Base-by-base conservation (phyloP, 2,113 vertebrate genomes). In the Paradisaea rubra region DNA sequence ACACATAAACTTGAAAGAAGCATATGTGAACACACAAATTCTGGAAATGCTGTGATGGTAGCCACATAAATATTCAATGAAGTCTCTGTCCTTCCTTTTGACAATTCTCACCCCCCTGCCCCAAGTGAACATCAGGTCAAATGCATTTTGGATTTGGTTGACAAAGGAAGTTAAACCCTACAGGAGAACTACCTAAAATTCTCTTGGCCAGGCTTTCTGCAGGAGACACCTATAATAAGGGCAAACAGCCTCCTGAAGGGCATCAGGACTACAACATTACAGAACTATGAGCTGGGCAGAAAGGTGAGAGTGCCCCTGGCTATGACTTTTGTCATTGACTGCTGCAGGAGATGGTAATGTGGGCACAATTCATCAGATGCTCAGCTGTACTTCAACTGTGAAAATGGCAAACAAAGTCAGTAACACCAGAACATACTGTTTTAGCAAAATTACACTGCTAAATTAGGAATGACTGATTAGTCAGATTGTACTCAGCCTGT, bases 361-460 rank as follows among this genome's bases (percentile, higher is more conserved):
- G 49, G 44, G 59, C 72, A 69, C 33, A 30, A 49, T n/a, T 49
- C n/a, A 61, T n/a, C 61, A 53, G 42, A 56, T 35, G 24, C 50
- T 70, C 73, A 65, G 73, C 61, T 88, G 24, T 63, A 37, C 28
- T 85, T 84, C 65, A 85, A 10, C 89, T 37, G 79, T 57, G 74
- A 92, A 92, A 94, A 65, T 23, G n/a, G 65, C 83, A 92, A 93
- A 87, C 66, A 63, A 70, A 70, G 70, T 71, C 82, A 92, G 35
- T 13, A 31, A 57, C 47, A 66, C 22, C 61, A 92, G 80, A 85
- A 88, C 79, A 84, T 49, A 78, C 35, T 81, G 66, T n/a, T 61
- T 71, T 68, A 64, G 76, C 76, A 94, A 79, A 94, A 79, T 53
- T 50, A 30, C 35, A 27, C 49, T 76, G 63, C 57, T 91, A 86